Conservation (phyloP, 2,888 invertebrate genomes). For the Spialia ferax region DNA sequence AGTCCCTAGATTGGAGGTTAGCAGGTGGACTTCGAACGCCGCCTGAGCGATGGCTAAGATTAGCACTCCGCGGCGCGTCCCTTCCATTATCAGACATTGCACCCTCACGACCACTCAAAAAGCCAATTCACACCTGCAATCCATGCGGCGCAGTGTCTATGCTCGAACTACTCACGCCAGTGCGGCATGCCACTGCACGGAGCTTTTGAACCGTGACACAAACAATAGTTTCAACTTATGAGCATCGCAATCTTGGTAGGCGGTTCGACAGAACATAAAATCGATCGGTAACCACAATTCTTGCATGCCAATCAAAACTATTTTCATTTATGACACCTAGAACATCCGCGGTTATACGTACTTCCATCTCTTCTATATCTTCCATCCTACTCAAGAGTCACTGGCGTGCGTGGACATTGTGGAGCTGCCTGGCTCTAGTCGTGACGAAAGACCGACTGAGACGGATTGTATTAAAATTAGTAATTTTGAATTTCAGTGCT, state of each 20-base stretch:
- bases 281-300: constrained; percentile 70
- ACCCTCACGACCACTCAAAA: constrained; percentile 38
- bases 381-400: constrained; percentile 70
- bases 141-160: constrained; percentile 62
- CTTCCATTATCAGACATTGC: constrained; percentile 62
- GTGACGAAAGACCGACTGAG: constrained; percentile 82
- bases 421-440: constrained; percentile 75
- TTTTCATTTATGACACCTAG: constrained; percentile 54
- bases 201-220: constrained; percentile 72
- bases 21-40: constrained; percentile 68
- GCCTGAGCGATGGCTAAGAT: constrained; percentile 60
- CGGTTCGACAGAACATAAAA: constrained; percentile 69
- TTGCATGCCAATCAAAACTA: constrained; percentile 66
- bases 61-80: constrained; percentile 68
- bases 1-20: constrained; percentile 67
- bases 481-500: constrained; percentile 83
- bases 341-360: constrained; percentile 68
- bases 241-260: constrained; percentile 72
- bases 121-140: constrained; percentile 54
- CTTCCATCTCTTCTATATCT: constrained; percentile 59
- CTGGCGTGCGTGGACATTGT: constrained; percentile 65
- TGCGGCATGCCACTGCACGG: constrained; percentile 74
- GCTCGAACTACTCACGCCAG: constrained; percentile 68
- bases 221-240: constrained; percentile 73
- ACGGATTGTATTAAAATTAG: constrained; percentile 83